Conservation (phyloP, 2,113 vertebrate genomes). For the Leucopternis melanops region DNA sequence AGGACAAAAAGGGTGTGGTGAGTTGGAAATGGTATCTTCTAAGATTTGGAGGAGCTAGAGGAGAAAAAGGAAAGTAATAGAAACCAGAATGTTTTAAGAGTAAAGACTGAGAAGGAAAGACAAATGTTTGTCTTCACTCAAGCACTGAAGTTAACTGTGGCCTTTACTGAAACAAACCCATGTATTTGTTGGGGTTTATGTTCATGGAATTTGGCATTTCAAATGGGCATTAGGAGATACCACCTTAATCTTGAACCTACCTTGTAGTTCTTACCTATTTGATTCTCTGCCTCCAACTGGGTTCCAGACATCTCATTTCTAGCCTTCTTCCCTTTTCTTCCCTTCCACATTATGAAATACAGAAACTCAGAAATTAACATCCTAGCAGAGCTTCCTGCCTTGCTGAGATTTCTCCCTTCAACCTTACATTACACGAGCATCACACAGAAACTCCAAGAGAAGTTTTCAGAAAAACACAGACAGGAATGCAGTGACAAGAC, state of each 20-base stretch:
- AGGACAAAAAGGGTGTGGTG: not conserved
- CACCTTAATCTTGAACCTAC: not conserved
- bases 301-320: not conserved
- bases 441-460: not conserved
- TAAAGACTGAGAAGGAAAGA: not conserved
- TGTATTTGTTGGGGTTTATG: not conserved
- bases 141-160: not conserved
- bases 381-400: not conserved
- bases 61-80: not conserved
- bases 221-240: not conserved
- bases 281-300: not conserved
- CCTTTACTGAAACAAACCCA: not conserved
- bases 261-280: not conserved
- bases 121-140: not conserved
- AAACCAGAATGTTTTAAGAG: not conserved
- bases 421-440: fast-evolving
- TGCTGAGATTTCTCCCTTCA: not conserved
- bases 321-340: not conserved
- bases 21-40: not conserved
- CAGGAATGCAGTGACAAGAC: not conserved
- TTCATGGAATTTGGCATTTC: not conserved
- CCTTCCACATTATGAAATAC: not conserved
- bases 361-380: not conserved
- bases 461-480: not conserved
- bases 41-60: not conserved